Percentiles rank a stretch among this genome's conserved stretches.
Evolutionary conservation across 2,797 vertebrate species (phyloP).

Genomic region (Petrocephalus schoutedeni): DNA sequence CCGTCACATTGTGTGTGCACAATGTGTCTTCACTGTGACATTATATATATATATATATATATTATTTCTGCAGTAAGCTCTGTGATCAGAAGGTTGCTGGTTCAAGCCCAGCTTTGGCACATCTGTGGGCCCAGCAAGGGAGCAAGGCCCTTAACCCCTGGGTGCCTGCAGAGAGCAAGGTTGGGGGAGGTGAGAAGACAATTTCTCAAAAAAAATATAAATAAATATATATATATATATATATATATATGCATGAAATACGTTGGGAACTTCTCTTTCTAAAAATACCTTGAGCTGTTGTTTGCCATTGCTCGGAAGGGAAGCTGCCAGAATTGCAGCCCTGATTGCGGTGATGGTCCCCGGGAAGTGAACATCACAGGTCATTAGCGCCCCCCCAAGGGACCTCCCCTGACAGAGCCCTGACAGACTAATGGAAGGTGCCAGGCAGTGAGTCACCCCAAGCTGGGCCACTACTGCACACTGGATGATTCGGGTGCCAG

Average conservation of each 20-base stretch:
- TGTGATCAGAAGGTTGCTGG: no score
- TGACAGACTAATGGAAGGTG: constrained; percentile 48
- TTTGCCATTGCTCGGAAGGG: constrained; percentile 33
- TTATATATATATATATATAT: neutral
- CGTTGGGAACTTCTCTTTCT: neutral
- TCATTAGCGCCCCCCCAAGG: constrained; percentile 44
- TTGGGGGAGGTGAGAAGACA: no score
- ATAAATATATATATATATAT: neutral
- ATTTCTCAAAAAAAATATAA: no score
- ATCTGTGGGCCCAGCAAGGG: no score
- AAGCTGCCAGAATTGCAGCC: constrained; percentile 46
- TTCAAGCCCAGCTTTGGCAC: no score
- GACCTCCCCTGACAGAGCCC: constrained; percentile 17
- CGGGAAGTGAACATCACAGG: neutral
- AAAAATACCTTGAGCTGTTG: neutral
- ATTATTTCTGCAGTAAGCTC: no score
- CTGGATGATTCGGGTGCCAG: constrained; percentile 25
- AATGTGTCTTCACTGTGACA: neutral
- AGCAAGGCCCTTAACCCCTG: no score
- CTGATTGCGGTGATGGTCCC: constrained; percentile 25
- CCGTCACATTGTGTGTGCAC: neutral
- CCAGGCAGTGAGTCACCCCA: constrained; percentile 43
- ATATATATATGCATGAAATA: neutral
- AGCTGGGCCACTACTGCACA: constrained; percentile 30
- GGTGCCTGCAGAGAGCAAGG: no score